These are phyloP conservation scores for Microplitis deprimator DNA, from an alignment of 2,888 invertebrate species.

Conservation along the genomic window DNA sequence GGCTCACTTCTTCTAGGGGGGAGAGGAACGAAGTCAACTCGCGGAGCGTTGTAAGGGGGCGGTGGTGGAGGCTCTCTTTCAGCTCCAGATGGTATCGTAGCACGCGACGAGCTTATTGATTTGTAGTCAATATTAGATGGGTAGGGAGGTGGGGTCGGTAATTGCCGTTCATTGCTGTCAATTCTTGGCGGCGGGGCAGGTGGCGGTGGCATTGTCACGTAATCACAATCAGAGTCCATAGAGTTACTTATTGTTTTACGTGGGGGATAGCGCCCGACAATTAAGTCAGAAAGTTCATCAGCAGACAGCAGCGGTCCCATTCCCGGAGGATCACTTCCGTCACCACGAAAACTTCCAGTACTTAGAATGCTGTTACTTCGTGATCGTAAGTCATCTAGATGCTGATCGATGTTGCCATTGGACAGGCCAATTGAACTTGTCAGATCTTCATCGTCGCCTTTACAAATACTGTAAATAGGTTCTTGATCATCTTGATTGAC, in stretches of 20 bases:
- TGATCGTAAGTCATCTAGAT: constrained; percentile 60
- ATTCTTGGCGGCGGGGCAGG: constrained; percentile 79
- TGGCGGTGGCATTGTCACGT: constrained; percentile 82
- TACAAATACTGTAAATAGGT: constrained; percentile 68
- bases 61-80: constrained; percentile 74
- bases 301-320: constrained; percentile 84
- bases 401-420: constrained; percentile 51
- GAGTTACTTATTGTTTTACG: constrained; percentile 87
- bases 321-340: constrained; percentile 91
- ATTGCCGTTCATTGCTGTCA: constrained; percentile 74
- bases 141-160: constrained; percentile 73
- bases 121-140: constrained; percentile 62
- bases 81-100: constrained; percentile 48
- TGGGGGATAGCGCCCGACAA: constrained; percentile 85
- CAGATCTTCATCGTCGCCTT: constrained; percentile 61
- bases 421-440: constrained; percentile 42
- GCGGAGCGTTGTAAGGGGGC: constrained; percentile 80
- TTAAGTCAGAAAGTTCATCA: constrained; percentile 86
- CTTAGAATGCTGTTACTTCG: constrained; percentile 85
- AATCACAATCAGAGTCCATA: constrained; percentile 91
- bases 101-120: constrained; percentile 56
- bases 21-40: constrained; percentile 77
- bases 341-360: constrained; percentile 87
- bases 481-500: constrained; percentile 62
- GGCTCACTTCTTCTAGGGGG: constrained; percentile 77